Conservation (phyloP, 2,888 invertebrate species). For the Athalia circularis region DNA sequence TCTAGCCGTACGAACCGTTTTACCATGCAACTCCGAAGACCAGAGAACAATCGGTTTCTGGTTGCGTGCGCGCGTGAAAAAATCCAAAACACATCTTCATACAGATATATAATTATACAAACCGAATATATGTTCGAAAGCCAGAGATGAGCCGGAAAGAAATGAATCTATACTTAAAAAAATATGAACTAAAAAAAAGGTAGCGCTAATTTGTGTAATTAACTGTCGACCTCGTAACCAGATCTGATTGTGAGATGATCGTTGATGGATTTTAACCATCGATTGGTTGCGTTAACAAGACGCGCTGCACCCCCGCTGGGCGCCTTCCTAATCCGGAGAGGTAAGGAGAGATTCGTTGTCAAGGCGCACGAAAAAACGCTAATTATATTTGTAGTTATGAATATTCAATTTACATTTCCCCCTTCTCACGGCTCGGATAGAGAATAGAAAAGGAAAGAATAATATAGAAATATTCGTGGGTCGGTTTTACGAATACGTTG, state of each 20-base stretch:
- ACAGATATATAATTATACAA: no score
- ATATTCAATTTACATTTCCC: conserved; percentile 38
- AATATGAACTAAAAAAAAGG: background rate
- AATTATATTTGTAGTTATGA: conserved; percentile 46
- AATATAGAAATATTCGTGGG: background rate
- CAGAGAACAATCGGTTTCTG: no score
- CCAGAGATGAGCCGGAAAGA: no score
- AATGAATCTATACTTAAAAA: background rate
- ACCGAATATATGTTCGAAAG: no score
- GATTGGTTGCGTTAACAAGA: conserved; percentile 28
- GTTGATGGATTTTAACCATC: conserved; percentile 27
- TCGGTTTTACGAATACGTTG: no score
- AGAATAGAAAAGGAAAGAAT: background rate
- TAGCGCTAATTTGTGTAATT: background rate
- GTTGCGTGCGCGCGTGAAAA: no score
- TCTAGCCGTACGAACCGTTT: background rate
- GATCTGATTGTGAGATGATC: conserved; percentile 31
- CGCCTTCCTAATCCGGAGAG: conserved; percentile 29
- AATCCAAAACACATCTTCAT: no score
- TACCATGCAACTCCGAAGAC: background rate
- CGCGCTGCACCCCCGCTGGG: conserved; percentile 28
- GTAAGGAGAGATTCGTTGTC: conserved; percentile 23
- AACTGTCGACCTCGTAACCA: background rate
- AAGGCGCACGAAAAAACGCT: conserved; percentile 29
- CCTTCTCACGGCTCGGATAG: no score